Percentiles rank a stretch among this genome's conserved stretches.
Conservation (phyloP, 2,113 vertebrate species). For the Platichthys stellatus region DNA sequence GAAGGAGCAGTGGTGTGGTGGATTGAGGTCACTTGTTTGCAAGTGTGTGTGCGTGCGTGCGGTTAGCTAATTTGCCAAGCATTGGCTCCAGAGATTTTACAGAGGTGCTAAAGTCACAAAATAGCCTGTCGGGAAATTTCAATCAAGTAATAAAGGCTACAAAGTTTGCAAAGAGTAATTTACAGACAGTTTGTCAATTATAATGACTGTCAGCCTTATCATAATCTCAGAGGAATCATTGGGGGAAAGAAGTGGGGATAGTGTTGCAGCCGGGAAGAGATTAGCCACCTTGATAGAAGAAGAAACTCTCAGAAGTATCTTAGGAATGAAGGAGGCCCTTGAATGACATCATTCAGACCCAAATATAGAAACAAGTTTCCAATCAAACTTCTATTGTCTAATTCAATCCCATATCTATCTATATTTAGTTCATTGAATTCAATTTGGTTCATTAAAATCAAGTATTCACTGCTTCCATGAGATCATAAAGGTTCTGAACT, state of each 20-base stretch:
- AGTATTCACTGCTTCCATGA: not conserved
- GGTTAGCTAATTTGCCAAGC: not conserved
- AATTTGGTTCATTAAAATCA: not conserved
- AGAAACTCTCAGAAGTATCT: no score
- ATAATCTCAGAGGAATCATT: no score
- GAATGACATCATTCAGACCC: no score
- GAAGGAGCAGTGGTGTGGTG: not conserved
- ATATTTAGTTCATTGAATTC: not conserved
- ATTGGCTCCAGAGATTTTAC: not conserved
- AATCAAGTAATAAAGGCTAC: not conserved
- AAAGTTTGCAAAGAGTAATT: not conserved
- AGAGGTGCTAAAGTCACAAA: not conserved
- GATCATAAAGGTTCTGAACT: not conserved
- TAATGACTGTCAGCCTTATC: no score
- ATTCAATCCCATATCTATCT: not conserved
- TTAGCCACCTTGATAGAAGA: no score
- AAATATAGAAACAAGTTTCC: slow-evolving; percentile 25
- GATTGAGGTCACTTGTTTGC: not conserved
- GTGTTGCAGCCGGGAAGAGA: no score
- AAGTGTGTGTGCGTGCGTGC: not conserved
- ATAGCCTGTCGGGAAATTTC: not conserved
- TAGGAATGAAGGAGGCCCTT: no score
- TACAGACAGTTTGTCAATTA: not conserved
- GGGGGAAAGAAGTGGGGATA: no score
- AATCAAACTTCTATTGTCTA: not conserved